Base-by-base conservation (phyloP, 2,888 invertebrate genomes). In the Leptura quadrifasciata region DNA sequence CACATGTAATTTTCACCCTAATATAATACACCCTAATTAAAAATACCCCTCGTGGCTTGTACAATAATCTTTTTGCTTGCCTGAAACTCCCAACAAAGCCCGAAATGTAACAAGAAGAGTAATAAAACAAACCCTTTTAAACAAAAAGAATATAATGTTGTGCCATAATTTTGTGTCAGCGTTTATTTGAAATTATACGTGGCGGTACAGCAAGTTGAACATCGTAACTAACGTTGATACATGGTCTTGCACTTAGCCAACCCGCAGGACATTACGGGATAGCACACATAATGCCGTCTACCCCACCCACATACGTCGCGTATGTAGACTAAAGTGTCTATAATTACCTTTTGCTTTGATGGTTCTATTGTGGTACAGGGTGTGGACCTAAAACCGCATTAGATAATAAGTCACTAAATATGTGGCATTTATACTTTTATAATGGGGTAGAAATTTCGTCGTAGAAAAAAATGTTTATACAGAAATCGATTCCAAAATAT, bases 161-260 rank as follows among this genome's bases (percentile, higher is more conserved):
- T 39, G 75, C 79, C 75, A 75, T 76, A 80, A 81, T 76, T 76
- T 68, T 72, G 57, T 76, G 79, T 80, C 79, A 73, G 73, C 71
- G 75, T 82, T 83, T 82, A 83, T 83, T 81, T 84, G 78, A 81
- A 83, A 83, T 84, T 81, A 84, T 84, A 84, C 74, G 80, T 81
- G 79, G 76, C 79, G 79, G 80, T 76, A 76, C 78, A 80, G 78
- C 82, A 82, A 85, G 84, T 84, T 85, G 83, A 84, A 84, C 79
- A 82, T 84, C 82, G 82, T 84, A 84, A 84, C 85, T 84, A 84
- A 84, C 83, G 83, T 80, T 85, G 85, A 85, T 85, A 85, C 85
- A 85, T 84, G 84, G 79, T 84, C 84, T 83, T 83, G 85, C 85
- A 85, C 85, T 85, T 84, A 84, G 80, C 78, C 73, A 79, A 76